Conservation (phyloP, 2,113 vertebrate species). For the Hepsetus odoe region DNA sequence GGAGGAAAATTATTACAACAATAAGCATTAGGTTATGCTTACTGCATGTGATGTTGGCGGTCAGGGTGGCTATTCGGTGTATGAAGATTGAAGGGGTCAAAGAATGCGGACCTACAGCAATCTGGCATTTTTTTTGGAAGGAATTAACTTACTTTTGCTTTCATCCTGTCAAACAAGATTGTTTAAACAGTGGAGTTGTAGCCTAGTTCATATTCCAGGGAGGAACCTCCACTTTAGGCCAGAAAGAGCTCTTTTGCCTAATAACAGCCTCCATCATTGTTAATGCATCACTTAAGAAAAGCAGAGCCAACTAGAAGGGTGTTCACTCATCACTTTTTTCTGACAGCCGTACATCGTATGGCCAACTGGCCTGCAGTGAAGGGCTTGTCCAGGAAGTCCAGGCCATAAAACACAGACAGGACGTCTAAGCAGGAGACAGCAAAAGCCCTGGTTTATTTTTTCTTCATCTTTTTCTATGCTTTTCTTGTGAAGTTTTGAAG, state of each 20-base stretch:
- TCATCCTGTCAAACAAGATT: not conserved
- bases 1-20: slow-evolving; percentile 12
- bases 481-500: not conserved
- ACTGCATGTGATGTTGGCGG: slow-evolving; percentile 34
- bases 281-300: not conserved
- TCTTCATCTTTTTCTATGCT: not conserved
- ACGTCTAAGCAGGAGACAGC: slow-evolving; percentile 1
- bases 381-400: not conserved
- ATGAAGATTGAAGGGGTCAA: not conserved
- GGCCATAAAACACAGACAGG: not conserved
- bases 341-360: not conserved
- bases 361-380: not conserved
- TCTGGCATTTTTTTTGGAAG: not conserved
- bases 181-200: not conserved
- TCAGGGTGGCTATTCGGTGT: not conserved
- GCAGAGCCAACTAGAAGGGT: not conserved
- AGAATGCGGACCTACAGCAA: not conserved
- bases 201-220: not conserved
- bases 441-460: not conserved
- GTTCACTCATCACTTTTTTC: not conserved
- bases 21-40: slow-evolving; percentile 23
- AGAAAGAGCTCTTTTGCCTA: not conserved
- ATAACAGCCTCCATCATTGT: not conserved
- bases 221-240: not conserved
- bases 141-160: not conserved